Conservation (phyloP, 2,113 vertebrate species). For the Crotophaga sulcirostris region DNA sequence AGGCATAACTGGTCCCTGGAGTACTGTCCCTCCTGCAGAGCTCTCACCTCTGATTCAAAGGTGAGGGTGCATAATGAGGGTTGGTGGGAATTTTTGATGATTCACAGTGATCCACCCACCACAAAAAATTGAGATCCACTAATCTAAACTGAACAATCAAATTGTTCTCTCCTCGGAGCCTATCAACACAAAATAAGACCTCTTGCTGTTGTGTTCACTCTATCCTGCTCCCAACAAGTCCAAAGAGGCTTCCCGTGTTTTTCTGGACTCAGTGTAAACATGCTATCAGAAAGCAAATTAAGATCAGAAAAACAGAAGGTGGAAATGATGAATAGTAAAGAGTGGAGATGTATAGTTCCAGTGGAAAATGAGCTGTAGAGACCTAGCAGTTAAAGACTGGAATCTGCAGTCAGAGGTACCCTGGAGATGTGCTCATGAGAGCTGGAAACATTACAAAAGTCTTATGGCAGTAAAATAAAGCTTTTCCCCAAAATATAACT, state of each 20-base stretch:
- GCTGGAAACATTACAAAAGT: background rate
- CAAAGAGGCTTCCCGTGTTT: background rate
- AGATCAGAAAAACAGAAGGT: background rate
- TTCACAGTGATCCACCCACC: background rate
- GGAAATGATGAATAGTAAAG: background rate
- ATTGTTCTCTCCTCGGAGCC: background rate
- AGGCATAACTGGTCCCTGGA: background rate
- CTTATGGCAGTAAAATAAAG: background rate
- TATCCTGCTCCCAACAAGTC: background rate
- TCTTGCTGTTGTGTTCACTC: background rate
- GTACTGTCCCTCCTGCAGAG: fast-evolving
- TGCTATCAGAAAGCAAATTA: background rate
- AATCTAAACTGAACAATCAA: background rate
- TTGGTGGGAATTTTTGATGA: background rate
- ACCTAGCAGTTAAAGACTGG: background rate
- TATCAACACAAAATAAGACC: background rate
- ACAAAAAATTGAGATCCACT: background rate
- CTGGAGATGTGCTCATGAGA: background rate
- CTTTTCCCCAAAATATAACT: background rate
- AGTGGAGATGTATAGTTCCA: background rate
- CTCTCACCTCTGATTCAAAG: background rate
- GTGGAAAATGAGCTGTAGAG: background rate
- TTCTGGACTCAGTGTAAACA: background rate
- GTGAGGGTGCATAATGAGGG: background rate
- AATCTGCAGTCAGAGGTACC: background rate